phyloP scores from a whole-genome alignment of 2,113 vertebrate species.

The Ctenomys sociabilis region DNA sequence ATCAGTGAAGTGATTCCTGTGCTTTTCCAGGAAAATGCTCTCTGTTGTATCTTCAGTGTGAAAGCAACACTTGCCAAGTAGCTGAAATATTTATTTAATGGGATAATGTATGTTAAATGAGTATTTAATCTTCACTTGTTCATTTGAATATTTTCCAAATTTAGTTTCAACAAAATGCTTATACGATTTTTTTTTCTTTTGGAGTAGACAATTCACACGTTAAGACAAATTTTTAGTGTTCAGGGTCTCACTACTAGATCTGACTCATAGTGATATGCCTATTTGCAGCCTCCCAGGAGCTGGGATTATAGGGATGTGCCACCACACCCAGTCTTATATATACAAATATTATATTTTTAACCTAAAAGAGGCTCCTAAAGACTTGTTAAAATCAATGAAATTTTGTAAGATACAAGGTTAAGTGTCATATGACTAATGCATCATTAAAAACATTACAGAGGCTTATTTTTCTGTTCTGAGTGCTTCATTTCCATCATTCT shows the following conservation, averaged over 20 bases:
- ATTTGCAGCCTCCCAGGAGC: too few species aligned
- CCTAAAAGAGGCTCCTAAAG: slow-evolving; percentile 7
- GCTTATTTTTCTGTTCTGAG: too few species aligned
- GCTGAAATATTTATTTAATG: slow-evolving; percentile 29
- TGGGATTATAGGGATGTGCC: too few species aligned
- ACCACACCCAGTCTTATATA: too few species aligned
- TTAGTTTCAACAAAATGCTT: slow-evolving; percentile 27
- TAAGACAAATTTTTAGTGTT: slow-evolving; percentile 2
- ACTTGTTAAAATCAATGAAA: not conserved
- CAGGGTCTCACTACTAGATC: too few species aligned
- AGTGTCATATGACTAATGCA: not conserved
- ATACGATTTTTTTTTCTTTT: slow-evolving; percentile 9
- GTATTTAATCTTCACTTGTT: slow-evolving; percentile 12
- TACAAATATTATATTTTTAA: too few species aligned
- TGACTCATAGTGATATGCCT: too few species aligned
- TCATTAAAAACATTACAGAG: slow-evolving; percentile 23
- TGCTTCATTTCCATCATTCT: too few species aligned
- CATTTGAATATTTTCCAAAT: not conserved
- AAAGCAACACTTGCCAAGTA: not conserved
- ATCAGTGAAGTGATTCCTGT: not conserved
- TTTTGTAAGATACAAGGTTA: slow-evolving; percentile 18
- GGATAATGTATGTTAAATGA: slow-evolving; percentile 28
- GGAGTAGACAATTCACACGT: not conserved
- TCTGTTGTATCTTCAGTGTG: not conserved
- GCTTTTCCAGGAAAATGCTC: not conserved